These are phyloP conservation scores for Alsophila aescularia DNA, from an alignment of 2,888 invertebrate genomes.

Conservation along the genomic window DNA sequence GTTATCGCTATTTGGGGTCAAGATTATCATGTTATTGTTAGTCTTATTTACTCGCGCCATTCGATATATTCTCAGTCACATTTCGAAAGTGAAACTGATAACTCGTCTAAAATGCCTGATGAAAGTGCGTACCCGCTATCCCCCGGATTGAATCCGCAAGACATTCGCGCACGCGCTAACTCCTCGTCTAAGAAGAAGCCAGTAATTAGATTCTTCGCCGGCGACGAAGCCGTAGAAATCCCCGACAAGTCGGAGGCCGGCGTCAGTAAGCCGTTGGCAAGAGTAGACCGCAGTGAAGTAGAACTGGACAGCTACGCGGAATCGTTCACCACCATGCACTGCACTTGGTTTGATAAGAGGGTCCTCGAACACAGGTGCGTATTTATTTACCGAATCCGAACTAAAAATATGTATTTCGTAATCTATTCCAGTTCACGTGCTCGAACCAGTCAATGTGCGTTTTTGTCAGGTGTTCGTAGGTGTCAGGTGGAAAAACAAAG, in stretches of 20 bases:
- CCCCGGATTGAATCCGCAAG: constrained; percentile 76
- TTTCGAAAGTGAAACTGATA: constrained; percentile 38
- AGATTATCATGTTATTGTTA: constrained; percentile 50
- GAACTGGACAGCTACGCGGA: constrained; percentile 85
- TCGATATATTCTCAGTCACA: constrained; percentile 47
- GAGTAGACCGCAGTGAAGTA: constrained; percentile 73
- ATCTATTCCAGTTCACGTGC: neutral
- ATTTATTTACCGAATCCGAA: constrained; percentile 2
- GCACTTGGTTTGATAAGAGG: constrained; percentile 84
- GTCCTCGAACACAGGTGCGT: constrained; percentile 85
- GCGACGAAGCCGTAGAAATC: constrained; percentile 73
- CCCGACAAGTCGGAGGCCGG: constrained; percentile 76
- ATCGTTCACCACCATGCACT: constrained; percentile 72
- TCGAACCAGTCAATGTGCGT: neutral
- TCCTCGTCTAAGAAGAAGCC: constrained; percentile 74
- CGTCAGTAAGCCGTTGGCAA: constrained; percentile 64
- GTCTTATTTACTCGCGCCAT: constrained; percentile 51
- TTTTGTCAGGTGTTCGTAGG: neutral
- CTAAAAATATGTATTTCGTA: constrained; percentile 2
- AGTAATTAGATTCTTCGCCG: constrained; percentile 68
- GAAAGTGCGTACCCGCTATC: constrained; percentile 83
- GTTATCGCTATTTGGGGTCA: constrained; percentile 71
- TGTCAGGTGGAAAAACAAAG: too few species aligned
- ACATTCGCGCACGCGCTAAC: constrained; percentile 85
- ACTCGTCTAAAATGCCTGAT: constrained; percentile 80